These are phyloP conservation scores for Aptenodytes patagonicus DNA, from an alignment of 2,113 vertebrate genomes.

Conservation along the genomic window DNA sequence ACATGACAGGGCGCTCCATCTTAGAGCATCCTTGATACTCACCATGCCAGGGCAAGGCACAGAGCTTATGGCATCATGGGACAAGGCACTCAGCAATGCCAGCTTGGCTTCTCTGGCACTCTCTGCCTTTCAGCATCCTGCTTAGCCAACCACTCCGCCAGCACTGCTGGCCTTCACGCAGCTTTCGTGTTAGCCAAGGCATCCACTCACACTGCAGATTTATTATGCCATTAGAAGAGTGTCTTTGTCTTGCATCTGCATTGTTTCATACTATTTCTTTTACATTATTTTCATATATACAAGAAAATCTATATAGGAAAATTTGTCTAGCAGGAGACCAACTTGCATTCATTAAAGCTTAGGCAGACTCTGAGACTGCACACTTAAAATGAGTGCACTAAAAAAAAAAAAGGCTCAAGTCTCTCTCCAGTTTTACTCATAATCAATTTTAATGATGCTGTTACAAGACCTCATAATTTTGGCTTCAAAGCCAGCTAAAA, in stretches of 20 bases:
- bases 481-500: not conserved
- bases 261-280: not conserved
- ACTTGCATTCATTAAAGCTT: not conserved
- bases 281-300: not conserved
- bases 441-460: not conserved
- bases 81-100: not conserved
- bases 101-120: not conserved
- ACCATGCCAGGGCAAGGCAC: not conserved
- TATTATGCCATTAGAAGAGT: not conserved
- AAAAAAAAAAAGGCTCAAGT: not conserved
- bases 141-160: not conserved
- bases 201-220: not conserved
- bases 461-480: not conserved
- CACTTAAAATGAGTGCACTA: not conserved
- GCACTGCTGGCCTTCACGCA: not conserved
- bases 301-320: not conserved
- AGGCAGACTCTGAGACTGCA: not conserved
- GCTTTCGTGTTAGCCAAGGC: not conserved
- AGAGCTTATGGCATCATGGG: fast-evolving
- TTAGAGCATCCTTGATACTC: not conserved
- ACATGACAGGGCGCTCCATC: not conserved
- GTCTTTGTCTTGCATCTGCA: not conserved
- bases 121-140: not conserved
- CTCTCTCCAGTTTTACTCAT: not conserved
- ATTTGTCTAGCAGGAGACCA: not conserved